phyloP scores from a whole-genome alignment of 1,140 invertebrate genomes.

The Megathymus violae region DNA sequence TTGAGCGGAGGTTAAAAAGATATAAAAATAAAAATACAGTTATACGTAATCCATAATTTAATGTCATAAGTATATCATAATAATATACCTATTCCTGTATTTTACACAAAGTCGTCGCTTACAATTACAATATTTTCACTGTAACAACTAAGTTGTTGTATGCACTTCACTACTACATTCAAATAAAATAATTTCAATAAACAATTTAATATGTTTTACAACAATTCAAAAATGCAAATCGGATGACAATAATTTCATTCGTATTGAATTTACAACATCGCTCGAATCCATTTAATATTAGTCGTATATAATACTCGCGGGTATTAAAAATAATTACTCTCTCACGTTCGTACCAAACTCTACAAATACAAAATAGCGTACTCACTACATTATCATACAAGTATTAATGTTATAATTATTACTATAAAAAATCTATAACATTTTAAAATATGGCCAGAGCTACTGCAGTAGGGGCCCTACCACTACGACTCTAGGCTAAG shows the following conservation, averaged over 20 bases:
- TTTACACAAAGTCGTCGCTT: slow-evolving; percentile 67
- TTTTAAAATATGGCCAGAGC: slow-evolving; percentile 75
- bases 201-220: slow-evolving; percentile 11
- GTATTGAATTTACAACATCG: slow-evolving; percentile 19
- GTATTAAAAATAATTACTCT: slow-evolving; percentile 79
- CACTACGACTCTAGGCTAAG: slow-evolving; percentile 65
- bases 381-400: slow-evolving; percentile 74
- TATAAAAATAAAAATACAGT: slow-evolving; percentile 53
- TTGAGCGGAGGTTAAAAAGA: too few species aligned
- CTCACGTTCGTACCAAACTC: slow-evolving; percentile 49
- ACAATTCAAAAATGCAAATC: slow-evolving; percentile 11
- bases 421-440: slow-evolving; percentile 67
- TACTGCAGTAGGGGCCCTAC: slow-evolving; percentile 43
- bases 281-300: slow-evolving; percentile 44
- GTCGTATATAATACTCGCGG: slow-evolving; percentile 70
- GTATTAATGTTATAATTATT: slow-evolving; percentile 69
- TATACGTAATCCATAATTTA: slow-evolving; percentile 77
- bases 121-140: slow-evolving; percentile 64
- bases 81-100: slow-evolving; percentile 67
- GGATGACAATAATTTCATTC: slow-evolving; percentile 15
- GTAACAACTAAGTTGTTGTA: slow-evolving; percentile 72
- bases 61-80: slow-evolving; percentile 73
- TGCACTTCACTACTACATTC: slow-evolving; percentile 41
- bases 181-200: slow-evolving; percentile 7
- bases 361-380: slow-evolving; percentile 58